phyloP scores from a whole-genome alignment of 2,797 vertebrate genomes.

The Muscicapa comitata region DNA sequence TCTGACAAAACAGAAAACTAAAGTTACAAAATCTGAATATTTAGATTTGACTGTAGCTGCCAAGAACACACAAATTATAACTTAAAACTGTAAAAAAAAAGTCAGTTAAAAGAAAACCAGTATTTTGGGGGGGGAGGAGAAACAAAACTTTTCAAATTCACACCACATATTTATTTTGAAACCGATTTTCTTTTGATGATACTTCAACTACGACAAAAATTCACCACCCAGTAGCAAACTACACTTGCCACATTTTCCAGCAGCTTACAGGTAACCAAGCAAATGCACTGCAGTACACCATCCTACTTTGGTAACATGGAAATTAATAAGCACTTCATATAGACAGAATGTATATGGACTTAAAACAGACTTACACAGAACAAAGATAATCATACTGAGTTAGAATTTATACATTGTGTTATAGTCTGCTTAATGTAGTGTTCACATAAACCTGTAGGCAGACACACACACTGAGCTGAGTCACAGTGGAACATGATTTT shows the following conservation, averaged over 20 bases:
- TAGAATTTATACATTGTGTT: background rate
- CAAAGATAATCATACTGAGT: background rate
- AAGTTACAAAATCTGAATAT: background rate
- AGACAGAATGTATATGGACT: background rate
- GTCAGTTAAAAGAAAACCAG: background rate
- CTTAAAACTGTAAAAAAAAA: background rate
- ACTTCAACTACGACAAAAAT: background rate
- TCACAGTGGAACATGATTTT: background rate
- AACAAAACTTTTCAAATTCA: background rate
- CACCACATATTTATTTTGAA: background rate
- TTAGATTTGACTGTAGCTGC: background rate
- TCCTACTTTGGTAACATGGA: background rate
- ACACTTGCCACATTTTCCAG: fast-evolving
- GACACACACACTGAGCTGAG: background rate
- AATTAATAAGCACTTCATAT: background rate
- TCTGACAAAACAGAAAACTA: background rate
- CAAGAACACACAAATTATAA: background rate
- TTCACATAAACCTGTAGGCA: background rate
- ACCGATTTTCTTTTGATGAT: background rate
- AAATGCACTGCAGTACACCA: background rate
- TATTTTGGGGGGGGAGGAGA: fast-evolving
- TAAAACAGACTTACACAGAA: background rate
- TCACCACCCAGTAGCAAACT: background rate
- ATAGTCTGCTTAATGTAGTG: background rate
- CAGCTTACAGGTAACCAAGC: background rate